Conservation (phyloP, 2,888 invertebrate species). For the Chromoteleia sp. region DNA sequence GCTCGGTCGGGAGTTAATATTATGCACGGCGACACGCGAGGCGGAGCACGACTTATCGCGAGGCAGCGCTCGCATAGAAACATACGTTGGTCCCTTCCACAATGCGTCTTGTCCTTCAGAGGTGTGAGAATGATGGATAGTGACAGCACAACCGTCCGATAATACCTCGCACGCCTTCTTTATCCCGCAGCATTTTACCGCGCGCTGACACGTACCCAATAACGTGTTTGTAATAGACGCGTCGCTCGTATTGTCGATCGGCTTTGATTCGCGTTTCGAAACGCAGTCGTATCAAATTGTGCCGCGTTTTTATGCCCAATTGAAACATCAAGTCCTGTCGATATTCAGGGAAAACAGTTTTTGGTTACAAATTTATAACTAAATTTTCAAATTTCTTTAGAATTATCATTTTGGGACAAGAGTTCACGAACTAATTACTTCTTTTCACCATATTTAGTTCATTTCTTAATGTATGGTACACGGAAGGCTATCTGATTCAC, state of each 20-base stretch:
- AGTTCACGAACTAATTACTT: too few relatives aligned
- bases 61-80: constrained; percentile 53
- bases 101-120: constrained; percentile 74
- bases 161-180: constrained; percentile 70
- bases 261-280: constrained; percentile 60
- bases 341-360: constrained; percentile 30
- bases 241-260: constrained; percentile 64
- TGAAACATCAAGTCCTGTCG: constrained; percentile 55
- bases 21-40: constrained; percentile 70
- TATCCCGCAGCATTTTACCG: constrained; percentile 68
- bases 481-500: too few relatives aligned
- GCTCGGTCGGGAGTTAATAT: constrained; percentile 66
- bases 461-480: too few relatives aligned
- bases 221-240: constrained; percentile 68
- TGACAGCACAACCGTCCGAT: constrained; percentile 70
- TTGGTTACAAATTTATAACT: constrained; percentile 15
- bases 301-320: constrained; percentile 52
- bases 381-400: too few relatives aligned
- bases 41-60: constrained; percentile 63
- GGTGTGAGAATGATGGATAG: constrained; percentile 79
- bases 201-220: constrained; percentile 70
- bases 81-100: constrained; percentile 67
- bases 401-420: too few relatives aligned
- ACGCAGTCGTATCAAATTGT: constrained; percentile 57
- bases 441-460: too few relatives aligned